Percentiles rank a stretch among this genome's conserved stretches.
Conservation (phyloP, 2,888 invertebrate species). For the Drosophila pegasa region DNA sequence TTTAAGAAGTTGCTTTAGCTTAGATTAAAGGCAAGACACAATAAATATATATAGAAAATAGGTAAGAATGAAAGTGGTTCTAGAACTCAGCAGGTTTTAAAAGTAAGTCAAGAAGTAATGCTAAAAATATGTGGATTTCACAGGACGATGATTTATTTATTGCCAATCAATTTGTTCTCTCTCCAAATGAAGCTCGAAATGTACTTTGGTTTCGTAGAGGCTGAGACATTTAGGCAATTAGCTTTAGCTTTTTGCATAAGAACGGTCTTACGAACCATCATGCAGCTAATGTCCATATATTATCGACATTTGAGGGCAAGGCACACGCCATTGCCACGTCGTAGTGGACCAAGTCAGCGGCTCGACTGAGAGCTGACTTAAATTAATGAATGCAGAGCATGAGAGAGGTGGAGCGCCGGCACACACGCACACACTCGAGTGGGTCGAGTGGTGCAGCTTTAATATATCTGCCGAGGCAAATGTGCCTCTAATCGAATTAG, state of each 20-base stretch:
- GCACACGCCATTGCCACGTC: constrained; percentile 69
- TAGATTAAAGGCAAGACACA: too few relatives aligned
- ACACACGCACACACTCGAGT: constrained; percentile 12
- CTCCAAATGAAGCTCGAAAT: background rate
- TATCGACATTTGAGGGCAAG: constrained; percentile 33
- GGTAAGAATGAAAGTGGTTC: too few relatives aligned
- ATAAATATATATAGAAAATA: too few relatives aligned
- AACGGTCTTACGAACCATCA: constrained; percentile 41
- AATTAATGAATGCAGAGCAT: constrained; percentile 66
- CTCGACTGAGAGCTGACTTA: constrained; percentile 39
- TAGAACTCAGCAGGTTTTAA: too few relatives aligned
- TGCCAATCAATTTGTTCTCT: background rate
- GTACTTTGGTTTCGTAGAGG: background rate
- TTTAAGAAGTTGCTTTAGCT: too few relatives aligned
- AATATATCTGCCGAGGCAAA: constrained; percentile 26
- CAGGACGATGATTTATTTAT: too few relatives aligned
- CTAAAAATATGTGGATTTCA: too few relatives aligned
- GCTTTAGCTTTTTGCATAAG: constrained; percentile 20
- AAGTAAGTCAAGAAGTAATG: too few relatives aligned
- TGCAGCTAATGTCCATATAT: constrained; percentile 48
- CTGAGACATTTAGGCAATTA: constrained; percentile 22
- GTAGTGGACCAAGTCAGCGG: constrained; percentile 28
- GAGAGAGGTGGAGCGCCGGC: constrained; percentile 19
- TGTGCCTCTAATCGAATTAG: constrained; percentile 82
- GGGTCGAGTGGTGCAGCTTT: constrained; percentile 35